phyloP scores from a whole-genome alignment of 2,797 vertebrate genomes.

The Caiman crocodilus region DNA sequence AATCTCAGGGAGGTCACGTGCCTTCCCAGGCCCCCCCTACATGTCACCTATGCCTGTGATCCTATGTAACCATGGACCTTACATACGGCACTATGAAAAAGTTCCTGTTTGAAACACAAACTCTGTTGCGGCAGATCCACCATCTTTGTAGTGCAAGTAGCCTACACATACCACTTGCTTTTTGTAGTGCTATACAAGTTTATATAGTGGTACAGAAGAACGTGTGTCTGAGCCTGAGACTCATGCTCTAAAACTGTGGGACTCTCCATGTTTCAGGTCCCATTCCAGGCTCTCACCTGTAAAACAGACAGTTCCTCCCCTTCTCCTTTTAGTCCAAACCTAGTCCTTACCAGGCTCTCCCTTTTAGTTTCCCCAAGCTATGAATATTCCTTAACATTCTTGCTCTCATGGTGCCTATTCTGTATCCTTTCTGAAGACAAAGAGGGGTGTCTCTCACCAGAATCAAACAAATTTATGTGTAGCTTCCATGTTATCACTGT shows the following conservation, averaged over 20 bases:
- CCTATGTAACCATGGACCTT: too few relatives aligned
- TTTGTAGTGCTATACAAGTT: too few relatives aligned
- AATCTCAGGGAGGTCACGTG: too few relatives aligned
- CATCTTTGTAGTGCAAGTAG: too few relatives aligned
- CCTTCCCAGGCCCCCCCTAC: too few relatives aligned
- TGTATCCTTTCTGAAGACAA: neutral
- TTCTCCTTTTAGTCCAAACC: neutral
- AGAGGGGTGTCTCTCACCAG: neutral
- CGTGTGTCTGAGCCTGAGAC: neutral
- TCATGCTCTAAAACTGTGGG: neutral
- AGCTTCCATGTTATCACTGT: neutral
- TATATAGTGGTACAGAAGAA: too few relatives aligned
- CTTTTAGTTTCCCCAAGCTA: neutral
- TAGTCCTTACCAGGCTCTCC: neutral
- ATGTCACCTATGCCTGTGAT: too few relatives aligned
- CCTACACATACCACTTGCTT: too few relatives aligned
- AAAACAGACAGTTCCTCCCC: neutral
- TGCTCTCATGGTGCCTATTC: neutral
- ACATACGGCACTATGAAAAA: too few relatives aligned
- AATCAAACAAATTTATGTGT: neutral
- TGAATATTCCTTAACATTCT: neutral
- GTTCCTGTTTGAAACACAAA: too few relatives aligned
- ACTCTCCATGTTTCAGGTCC: neutral
- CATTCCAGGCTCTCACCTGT: neutral
- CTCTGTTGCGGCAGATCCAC: too few relatives aligned